Percentiles rank a stretch among this genome's conserved stretches.
Conservation (phyloP, 2,797 vertebrate genomes). For the Aeoliscus strigatus region DNA sequence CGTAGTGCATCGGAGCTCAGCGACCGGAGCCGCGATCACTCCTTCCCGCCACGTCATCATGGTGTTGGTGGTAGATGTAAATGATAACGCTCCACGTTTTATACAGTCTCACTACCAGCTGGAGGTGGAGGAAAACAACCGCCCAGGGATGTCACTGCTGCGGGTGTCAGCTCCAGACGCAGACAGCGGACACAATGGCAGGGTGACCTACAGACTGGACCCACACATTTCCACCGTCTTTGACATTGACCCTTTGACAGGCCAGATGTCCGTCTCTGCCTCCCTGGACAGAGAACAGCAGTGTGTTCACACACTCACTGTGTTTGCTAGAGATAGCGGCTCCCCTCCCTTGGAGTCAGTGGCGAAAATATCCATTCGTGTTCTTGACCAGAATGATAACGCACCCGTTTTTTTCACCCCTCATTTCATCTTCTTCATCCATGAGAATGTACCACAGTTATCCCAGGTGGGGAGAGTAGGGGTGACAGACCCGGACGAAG, state of each 20-base stretch:
- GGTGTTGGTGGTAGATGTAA: constrained; percentile 72
- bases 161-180: constrained; percentile 68
- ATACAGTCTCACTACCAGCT: constrained; percentile 55
- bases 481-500: constrained; percentile 71
- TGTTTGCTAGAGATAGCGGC: constrained; percentile 72
- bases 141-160: constrained; percentile 54
- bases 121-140: constrained; percentile 76
- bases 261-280: constrained; percentile 59
- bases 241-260: constrained; percentile 63
- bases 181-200: constrained; percentile 69
- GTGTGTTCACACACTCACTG: constrained; percentile 53
- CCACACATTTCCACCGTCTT: constrained; percentile 53
- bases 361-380: constrained; percentile 52
- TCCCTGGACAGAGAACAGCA: constrained; percentile 74
- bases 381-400: constrained; percentile 81
- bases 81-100: constrained; percentile 77
- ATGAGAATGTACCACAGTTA: constrained; percentile 64
- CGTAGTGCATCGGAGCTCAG: constrained; percentile 38
- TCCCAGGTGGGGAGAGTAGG: constrained; percentile 66
- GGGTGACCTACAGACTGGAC: constrained; percentile 68
- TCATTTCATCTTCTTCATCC: constrained; percentile 76
- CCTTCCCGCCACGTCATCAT: constrained; percentile 50
- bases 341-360: constrained; percentile 63
- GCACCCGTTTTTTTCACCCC: constrained; percentile 67
- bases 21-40: constrained; percentile 30